A percentile compares a stretch with the other conserved stretches of the same genome.
Conservation (phyloP, 1,140 invertebrate genomes). For the Drosophila bipectinata region DNA sequence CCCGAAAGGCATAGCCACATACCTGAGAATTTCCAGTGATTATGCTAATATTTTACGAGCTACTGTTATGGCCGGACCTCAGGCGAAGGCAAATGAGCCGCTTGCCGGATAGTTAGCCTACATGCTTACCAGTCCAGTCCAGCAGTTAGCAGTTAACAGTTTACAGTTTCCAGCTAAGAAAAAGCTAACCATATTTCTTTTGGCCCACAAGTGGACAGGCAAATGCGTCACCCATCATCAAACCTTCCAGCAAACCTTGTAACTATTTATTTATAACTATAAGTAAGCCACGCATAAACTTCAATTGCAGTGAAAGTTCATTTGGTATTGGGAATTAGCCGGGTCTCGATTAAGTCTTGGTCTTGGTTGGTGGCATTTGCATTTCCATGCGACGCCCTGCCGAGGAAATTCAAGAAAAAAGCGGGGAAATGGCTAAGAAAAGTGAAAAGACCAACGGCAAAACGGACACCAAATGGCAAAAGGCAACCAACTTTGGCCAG, state of each 20-base stretch:
- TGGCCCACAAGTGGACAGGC: conserved; percentile 18
- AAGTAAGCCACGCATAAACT: conserved; percentile 66
- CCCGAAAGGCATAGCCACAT: conserved; percentile 5
- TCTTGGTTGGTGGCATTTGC: conserved; percentile 19
- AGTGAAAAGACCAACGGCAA: conserved; percentile 58
- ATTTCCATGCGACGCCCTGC: conserved; percentile 38
- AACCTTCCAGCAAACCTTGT: conserved; percentile 22
- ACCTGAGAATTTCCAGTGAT: conserved; percentile 53
- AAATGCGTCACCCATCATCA: conserved; percentile 73
- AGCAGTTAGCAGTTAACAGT: conserved; percentile 33
- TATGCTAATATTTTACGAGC: conserved; percentile 76
- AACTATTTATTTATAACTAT: conserved; percentile 11
- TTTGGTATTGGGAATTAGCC: conserved; percentile 52
- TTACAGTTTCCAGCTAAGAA: conserved; percentile 10
- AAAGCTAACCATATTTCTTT: conserved; percentile 1
- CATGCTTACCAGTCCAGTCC: conserved; percentile 53
- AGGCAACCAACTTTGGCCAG: conserved; percentile 17
- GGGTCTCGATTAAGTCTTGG: conserved; percentile 32
- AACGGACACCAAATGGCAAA: conserved; percentile 19
- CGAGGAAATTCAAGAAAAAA: background rate
- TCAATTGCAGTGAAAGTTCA: conserved; percentile 76
- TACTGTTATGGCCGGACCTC: conserved; percentile 58
- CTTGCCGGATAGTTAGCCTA: conserved; percentile 55
- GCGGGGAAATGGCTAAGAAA: conserved; percentile 7
- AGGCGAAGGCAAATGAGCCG: conserved; percentile 38